Percentiles rank a stretch among this genome's conserved stretches.
Evolutionary conservation across 2,797 vertebrate species (phyloP).

Genomic region (Bothrops alternatus): DNA sequence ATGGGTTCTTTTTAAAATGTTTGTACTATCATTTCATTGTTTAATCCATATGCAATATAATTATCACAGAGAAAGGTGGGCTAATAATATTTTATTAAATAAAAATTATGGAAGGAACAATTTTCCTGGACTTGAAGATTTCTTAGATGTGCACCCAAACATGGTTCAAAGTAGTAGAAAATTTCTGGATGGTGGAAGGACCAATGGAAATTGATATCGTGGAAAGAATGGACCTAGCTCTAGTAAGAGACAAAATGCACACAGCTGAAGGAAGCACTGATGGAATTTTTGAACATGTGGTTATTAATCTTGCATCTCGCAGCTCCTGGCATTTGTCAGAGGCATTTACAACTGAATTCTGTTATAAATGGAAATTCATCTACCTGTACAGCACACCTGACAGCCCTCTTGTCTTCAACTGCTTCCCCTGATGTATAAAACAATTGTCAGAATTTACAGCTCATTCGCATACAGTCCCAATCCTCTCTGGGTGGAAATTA

Average conservation of each 20-base stretch:
- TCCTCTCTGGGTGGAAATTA: neutral
- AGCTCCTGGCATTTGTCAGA: constrained; percentile 15
- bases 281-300: neutral
- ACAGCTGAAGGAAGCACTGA: neutral
- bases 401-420: neutral
- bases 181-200: neutral
- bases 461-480: neutral
- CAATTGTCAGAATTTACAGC: constrained; percentile 29
- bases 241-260: neutral
- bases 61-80: neutral
- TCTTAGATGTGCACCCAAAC: neutral
- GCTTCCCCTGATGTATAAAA: constrained; percentile 11
- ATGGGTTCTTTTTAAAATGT: neutral
- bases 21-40: neutral
- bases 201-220: neutral
- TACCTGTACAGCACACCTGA: neutral
- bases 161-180: neutral
- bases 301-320: constrained; percentile 8
- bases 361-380: constrained; percentile 14
- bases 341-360: constrained; percentile 18
- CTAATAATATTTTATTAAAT: neutral
- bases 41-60: neutral
- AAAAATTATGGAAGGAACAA: neutral
- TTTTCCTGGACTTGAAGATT: neutral
- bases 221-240: neutral